These are phyloP conservation scores for Myrmophylax atrothorax DNA, from an alignment of 2,113 vertebrate genomes.

Conservation along the genomic window DNA sequence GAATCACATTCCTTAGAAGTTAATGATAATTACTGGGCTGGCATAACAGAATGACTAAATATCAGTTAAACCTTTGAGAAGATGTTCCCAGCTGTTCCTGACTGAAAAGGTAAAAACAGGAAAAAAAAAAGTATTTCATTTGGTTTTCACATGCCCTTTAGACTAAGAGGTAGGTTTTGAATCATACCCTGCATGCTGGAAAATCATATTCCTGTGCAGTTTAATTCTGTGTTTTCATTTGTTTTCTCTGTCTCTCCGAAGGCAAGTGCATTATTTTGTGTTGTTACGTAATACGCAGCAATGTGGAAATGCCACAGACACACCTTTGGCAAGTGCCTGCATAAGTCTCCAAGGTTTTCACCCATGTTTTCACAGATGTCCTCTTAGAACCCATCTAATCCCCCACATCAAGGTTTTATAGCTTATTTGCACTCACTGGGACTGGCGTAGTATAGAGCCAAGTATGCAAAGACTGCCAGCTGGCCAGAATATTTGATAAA, in stretches of 20 bases:
- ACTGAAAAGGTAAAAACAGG: neutral
- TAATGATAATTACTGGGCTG: neutral
- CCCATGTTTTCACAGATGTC: conserved; percentile 50
- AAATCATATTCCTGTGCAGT: neutral
- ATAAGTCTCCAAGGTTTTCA: neutral
- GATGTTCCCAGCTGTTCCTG: neutral
- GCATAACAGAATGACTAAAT: neutral
- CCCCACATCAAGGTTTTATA: conserved; percentile 48
- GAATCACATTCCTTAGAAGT: neutral
- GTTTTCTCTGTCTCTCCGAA: neutral
- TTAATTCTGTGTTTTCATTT: conserved; percentile 8
- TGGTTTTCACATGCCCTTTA: neutral
- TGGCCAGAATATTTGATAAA: conserved; percentile 46
- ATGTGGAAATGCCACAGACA: conserved; percentile 13
- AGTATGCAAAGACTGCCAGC: conserved; percentile 24
- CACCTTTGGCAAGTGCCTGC: conserved; percentile 2
- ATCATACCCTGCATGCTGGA: neutral
- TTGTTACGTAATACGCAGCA: conserved; percentile 12
- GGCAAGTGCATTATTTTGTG: neutral
- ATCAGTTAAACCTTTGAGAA: neutral
- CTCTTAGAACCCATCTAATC: neutral
- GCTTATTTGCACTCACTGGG: conserved; percentile 38
- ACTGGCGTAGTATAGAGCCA: neutral
- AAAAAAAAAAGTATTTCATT: neutral
- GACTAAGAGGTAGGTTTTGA: neutral